Evolutionary conservation across 2,888 invertebrate species (phyloP), one percentile per base, ranked within the genome.

Genomic region (Aporophyla lueneburgensis): DNA sequence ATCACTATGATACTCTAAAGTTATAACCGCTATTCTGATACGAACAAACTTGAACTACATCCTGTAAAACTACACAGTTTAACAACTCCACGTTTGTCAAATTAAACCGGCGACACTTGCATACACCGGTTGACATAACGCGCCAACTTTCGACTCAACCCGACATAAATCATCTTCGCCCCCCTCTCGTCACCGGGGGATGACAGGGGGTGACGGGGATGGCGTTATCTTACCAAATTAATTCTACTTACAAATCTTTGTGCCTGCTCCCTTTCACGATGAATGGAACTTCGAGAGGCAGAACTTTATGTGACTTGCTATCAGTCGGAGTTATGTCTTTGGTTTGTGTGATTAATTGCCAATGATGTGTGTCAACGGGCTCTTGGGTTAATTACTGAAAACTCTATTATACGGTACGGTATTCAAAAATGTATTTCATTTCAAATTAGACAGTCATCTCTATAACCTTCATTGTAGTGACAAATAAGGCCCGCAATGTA

Each of bases 191-290:
- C 77, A 67, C 56, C 68, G 70, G 46, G 10, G 58, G 80, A 73
- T 73, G 73, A 73, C 73, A 49, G 72, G 7, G 61, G 80, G 24
- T 27, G 76, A 77, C 76, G 70, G 51, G 68, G 73, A 68, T 76
- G 68, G 68, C 43, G 83, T 79, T 84, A 86, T 86, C 83, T 78
- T 83, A 75, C 72, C 75, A 86, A 86, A 84, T 84, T 84, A 84
- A 84, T 84, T 84, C 71, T 86, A 84, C 86, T 84, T 83, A 86
- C 86, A 86, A 86, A 86, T 83, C 84, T 84, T 85, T 83, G 83
- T 85, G 85, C 84, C 65, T 78, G 58, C 58, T 67, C 82, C 70
- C 82, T 84, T 80, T 76, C 85, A 58, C 63, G 73, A 68, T 85
- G 68, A 82, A 83, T 62, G 69, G 68, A 81, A 85, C 77, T 85